Evolutionary conservation across 2,113 vertebrate species (phyloP), one percentile per base, ranked within the genome.

Genomic region (Festucalex cinctus): DNA sequence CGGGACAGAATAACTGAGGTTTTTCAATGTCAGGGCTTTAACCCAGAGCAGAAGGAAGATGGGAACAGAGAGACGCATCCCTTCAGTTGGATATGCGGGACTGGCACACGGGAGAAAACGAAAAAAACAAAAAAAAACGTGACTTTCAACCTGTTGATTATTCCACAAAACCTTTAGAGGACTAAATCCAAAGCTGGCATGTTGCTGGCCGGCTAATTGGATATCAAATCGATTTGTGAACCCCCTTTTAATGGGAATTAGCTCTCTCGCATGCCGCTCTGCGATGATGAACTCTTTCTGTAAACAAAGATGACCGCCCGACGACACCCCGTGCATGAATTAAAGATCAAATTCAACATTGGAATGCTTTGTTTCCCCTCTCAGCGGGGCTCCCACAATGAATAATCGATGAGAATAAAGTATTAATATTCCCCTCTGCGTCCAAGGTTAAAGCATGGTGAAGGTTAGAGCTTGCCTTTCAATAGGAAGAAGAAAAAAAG

Each of bases 1-100:
- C 0, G 95, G 95, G 87, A 99, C 95, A 0, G 97, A 97, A 74
- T 98, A 98, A 92, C 97, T 98, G 54, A 98, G 93, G 86, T 99
- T 99, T 90, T 95, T 98, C 80, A 98, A 91, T 43, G 95, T 93
- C 85, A 95, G 93, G 94, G 94, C 95, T 79, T 95, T 93, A 86
- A 95, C 94, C 96, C 97, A 98, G 17, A 94, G 89, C 61, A 97
- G 90, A 63, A 98, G 88, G 86, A 96, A 95, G 89, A 94, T 92
- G 80, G 94, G 93, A 88, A 94, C 91, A 90, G 93, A 93, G 87
- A 96, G 95, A 94, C 94, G 94, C 97, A 98, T 99, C 92, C 95
- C 95, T 93, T 87, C 85, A 73, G 71, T 73, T 86, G 70, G 80
- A 85, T 82, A 74, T 85, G 88, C 77, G 76, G 81, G 81, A 66